Conservation (phyloP, 2,797 vertebrate species). For the Pangasius krempfi region DNA sequence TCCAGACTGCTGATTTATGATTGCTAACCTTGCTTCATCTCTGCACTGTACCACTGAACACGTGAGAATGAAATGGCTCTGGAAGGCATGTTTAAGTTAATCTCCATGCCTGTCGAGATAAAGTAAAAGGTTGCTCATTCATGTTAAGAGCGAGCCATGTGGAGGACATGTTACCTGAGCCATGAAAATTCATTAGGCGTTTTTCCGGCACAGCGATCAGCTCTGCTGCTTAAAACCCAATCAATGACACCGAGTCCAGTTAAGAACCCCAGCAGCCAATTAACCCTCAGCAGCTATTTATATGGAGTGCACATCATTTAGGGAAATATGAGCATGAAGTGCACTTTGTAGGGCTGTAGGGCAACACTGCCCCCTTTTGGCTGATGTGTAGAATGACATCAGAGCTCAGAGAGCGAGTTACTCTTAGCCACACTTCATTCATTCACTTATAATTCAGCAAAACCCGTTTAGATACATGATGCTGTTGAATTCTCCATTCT, state of each 20-base stretch:
- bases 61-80: not conserved
- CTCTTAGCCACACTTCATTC: not conserved
- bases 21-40: not conserved
- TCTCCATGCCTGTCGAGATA: conserved; percentile 31
- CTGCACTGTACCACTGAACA: not conserved
- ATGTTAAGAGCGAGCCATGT: conserved; percentile 19
- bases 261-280: conserved; percentile 44
- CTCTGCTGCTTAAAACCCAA: conserved; percentile 40
- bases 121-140: conserved; percentile 28
- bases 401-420: not conserved
- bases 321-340: not conserved
- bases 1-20: not conserved
- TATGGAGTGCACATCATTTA: conserved; percentile 10
- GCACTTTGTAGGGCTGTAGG: not conserved
- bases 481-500: not conserved
- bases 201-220: conserved; percentile 38
- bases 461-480: not conserved
- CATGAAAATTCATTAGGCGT: conserved; percentile 48
- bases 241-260: conserved; percentile 44
- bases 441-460: not conserved
- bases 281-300: conserved; percentile 36
- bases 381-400: not conserved
- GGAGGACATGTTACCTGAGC: conserved; percentile 39
- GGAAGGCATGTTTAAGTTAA: conserved; percentile 20
- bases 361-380: conserved; percentile 46